Percentiles rank a stretch among this genome's conserved stretches.
These are phyloP conservation scores for Steatornis caripensis DNA, from an alignment of 2,113 vertebrate species.

Conservation along the genomic window DNA sequence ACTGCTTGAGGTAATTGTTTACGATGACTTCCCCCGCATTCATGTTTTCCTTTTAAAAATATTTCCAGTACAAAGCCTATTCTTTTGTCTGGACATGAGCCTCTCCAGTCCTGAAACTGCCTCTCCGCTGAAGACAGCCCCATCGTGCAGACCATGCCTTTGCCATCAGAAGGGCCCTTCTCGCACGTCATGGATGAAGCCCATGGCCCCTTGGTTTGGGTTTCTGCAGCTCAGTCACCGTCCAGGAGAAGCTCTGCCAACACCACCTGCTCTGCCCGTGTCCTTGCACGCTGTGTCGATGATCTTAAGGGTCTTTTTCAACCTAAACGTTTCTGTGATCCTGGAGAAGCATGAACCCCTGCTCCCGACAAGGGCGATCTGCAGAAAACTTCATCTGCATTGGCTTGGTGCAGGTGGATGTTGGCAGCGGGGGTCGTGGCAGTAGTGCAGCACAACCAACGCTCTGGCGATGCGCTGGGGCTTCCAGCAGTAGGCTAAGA, in stretches of 20 bases:
- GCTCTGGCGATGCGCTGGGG: rapidly evolving
- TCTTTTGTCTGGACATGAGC: background rate
- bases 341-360: background rate
- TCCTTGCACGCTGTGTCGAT: too few species aligned
- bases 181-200: background rate
- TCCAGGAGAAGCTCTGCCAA: background rate
- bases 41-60: background rate
- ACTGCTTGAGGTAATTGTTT: background rate
- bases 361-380: background rate
- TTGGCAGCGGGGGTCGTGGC: background rate
- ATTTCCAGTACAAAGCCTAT: background rate
- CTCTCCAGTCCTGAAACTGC: background rate
- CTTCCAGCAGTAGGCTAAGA: background rate
- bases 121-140: background rate
- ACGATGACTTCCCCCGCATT: background rate
- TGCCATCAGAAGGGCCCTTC: background rate
- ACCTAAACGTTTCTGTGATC: background rate
- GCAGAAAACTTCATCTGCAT: background rate
- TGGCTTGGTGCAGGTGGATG: background rate
- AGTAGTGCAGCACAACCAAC: background rate
- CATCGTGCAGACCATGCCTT: background rate
- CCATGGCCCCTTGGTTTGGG: background rate
- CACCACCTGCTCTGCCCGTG: background rate
- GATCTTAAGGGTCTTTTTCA: background rate
- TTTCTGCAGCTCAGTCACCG: background rate